Base-by-base conservation (phyloP, 2,888 invertebrate species). In the Sylvicola cinctus region DNA sequence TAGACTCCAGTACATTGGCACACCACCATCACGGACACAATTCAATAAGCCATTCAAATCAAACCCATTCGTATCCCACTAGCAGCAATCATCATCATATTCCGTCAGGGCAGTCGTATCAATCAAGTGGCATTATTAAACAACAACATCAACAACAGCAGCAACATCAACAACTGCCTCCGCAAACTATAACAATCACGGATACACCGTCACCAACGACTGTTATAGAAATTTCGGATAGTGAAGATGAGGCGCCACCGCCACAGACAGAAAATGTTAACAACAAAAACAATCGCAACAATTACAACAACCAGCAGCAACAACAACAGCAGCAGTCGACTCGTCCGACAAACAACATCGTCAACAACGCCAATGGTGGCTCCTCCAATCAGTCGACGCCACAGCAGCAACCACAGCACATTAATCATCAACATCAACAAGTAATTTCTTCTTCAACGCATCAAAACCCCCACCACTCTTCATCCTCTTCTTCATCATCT, bases 131-230 rank as follows among this genome's bases (percentile, higher is more conserved):
- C n/a, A 25, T 12, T n/a, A 14, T 7, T 48, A 52, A 36, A 37
- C 43, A 10, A 41, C 45, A 39, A 45, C 48, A 40, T 46, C 45
- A 34, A 12, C 13, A 31, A 13, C 31, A 13, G n/a, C 8, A 31
- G 4, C 29, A 25, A 14, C 31, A 37, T 15, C 38, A 38, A 20
- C 34, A 36, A 25, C 33, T 31, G 16, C 32, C 33, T 31, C 76
- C 79, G 46, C 88, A 84, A 50, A 90, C 90, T 12, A 91, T 93
- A 51, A 90, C 91, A 36, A 91, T 93, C 47, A 74, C 85, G 43
- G 91, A 91, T 59, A 88, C 93, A 16, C 93, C 93, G 2, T 90
- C 90, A 20, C 91, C 91, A 3, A 80, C 88, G 30, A 87, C 90
- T 36, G 88, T 93, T 45, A 93, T 95, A 50, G 93, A 91, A 29